Evolutionary conservation across 1,140 invertebrate species (phyloP), one percentile per base, ranked within the genome.

Genomic region (Drosophila nigromelanica): DNA sequence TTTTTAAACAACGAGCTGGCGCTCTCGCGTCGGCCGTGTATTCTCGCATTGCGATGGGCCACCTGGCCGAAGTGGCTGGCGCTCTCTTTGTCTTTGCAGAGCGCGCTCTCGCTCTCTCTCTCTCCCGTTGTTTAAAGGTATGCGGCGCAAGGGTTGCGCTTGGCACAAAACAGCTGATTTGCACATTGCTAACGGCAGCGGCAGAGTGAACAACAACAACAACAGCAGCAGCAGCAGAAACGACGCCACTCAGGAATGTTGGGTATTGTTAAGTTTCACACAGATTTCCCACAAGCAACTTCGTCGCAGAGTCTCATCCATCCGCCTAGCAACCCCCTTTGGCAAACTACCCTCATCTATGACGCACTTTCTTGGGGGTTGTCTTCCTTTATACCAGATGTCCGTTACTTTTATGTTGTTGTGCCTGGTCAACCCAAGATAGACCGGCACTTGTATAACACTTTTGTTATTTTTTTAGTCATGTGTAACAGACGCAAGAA

Each of bases 131-230:
- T 50, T 71, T 62, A 27, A 56, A 61, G 64, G 71, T 59, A 73
- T 69, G 71, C 64, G 70, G n/a, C 51, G 59, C 35, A 64, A 62
- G 68, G 68, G 71, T 73, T 73, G 71, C 50, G 73, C 30, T 67
- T 54, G 47, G 50, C 73, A 62, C 51, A 80, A 52, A 81, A 81
- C 78, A 81, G 78, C 78, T 81, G 78, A 81, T 81, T 76, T 76
- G 35, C 50, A 52, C 52, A 73, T 73, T 67, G 69, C 52, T 45
- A 66, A 66, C 14, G 52, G 18, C 42, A 55, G 42, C 67, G 24
- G 14, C n/a, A 11, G 18, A 24, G 21, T 24, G 4, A 48, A 42
- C 37, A 50, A 51, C 35, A 67, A 56, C 75, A 73, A 50, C 55
- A 78, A 59, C 54, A 71, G 42, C 24, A 11, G 11, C 39, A 35